Base-by-base conservation (phyloP, 64 coral and sea anemone genomes). In the Hydrozoanthus tunicans region DNA sequence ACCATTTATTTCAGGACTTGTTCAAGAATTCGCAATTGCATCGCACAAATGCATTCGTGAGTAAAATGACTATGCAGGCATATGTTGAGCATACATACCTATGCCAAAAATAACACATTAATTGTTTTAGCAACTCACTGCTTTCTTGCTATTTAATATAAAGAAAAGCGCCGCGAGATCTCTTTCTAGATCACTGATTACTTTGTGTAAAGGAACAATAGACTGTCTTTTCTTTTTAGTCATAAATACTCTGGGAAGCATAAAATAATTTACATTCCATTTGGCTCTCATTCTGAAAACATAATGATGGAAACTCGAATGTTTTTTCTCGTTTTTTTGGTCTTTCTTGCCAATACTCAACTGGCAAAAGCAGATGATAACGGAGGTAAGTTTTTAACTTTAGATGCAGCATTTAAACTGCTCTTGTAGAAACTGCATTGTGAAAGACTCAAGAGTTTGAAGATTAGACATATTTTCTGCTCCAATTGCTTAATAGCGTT, bases 121-220 rank as follows among this genome's bases (percentile, higher is more conserved):
- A 43, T 43, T 43, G 32, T 2, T 43, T 43, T 43, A 43, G 32
- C 32, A 43, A 43, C 32, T 43, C 32, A 43, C 32, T 43, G 32
- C 32, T 43, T 43, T 43, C 32, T 43, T 43, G 32, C 32, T 43
- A 43, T 43, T 43, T 73, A 9, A 73, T 11, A 8, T 20, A 74
- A 68, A 13, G 65, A 15, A 23, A 70, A 70, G 15, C 66, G 24
- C 66, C 15, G 24, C 71, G 26, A 11, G 27, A 9, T 51, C 71
- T 43, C 24, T 74, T 74, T 51, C 26, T 74, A 51, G 71, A 74
- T 32, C 27, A 32, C 26, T 74, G 71, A 12, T 6, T 32, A 74
- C 71, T 74, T 51, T 74, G 71, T 74, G 51, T 74, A 24, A 24
- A 74, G 4, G 27, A 74, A 74, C 71, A 74, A 74, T 74, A 10